phyloP scores from a whole-genome alignment of 2,797 vertebrate species.

The Macropus fuliginosus region DNA sequence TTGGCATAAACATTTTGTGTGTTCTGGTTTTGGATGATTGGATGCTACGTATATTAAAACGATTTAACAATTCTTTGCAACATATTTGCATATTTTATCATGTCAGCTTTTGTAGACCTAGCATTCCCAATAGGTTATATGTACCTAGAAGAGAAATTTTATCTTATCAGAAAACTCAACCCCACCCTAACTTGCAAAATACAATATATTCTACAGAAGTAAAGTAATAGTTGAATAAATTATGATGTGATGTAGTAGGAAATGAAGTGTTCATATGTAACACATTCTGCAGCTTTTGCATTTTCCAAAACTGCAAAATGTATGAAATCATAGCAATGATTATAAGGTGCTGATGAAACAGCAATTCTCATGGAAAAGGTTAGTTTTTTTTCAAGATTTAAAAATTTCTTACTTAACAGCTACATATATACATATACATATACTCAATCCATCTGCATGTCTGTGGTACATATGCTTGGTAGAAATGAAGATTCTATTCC shows the following conservation, averaged over 20 bases:
- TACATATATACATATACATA: too few relatives aligned
- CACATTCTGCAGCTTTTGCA: background rate
- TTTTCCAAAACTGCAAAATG: background rate
- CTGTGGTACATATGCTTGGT: background rate
- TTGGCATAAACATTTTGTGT: background rate
- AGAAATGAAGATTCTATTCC: background rate
- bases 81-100: background rate
- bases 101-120: background rate
- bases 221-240: background rate
- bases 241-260: background rate
- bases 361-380: background rate
- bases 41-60: background rate
- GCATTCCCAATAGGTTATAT: background rate
- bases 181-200: background rate
- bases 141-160: background rate
- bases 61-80: background rate
- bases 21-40: background rate
- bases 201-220: background rate
- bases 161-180: background rate
- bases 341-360: background rate
- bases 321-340: background rate
- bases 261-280: too few relatives aligned
- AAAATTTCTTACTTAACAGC: background rate
- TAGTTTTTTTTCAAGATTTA: background rate
- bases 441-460: background rate